Evolutionary conservation across 2,113 vertebrate genomes (phyloP).

Genomic region (Capreolus pygargus): DNA sequence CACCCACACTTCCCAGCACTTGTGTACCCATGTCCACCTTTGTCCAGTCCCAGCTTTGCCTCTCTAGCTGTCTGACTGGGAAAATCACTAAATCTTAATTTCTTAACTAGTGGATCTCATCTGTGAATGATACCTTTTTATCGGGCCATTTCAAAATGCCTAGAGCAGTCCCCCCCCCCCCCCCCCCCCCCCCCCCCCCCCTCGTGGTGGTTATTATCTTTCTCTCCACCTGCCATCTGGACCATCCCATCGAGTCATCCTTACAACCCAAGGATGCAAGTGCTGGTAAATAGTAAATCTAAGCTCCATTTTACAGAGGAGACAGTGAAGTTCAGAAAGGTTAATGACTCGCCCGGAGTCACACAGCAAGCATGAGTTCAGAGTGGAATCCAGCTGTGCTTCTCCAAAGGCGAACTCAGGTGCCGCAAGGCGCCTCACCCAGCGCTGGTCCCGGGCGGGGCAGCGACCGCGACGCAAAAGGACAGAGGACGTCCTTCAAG

Average conservation of each 20-base stretch:
- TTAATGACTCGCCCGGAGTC: background rate
- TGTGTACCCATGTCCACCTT: background rate
- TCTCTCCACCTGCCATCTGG: background rate
- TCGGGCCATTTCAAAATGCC: background rate
- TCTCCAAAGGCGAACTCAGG: background rate
- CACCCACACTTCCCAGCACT: background rate
- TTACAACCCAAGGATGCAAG: background rate
- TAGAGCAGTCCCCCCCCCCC: background rate
- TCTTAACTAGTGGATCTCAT: background rate
- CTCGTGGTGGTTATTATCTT: background rate
- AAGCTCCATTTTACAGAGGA: background rate
- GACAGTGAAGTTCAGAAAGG: background rate
- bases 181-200: too few relatives aligned
- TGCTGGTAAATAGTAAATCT: background rate
- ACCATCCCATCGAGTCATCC: background rate
- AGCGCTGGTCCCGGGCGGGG: background rate
- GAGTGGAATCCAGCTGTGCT: background rate
- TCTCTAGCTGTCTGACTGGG: background rate
- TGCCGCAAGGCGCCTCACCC: background rate
- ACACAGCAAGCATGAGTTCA: background rate
- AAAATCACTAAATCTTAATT: background rate
- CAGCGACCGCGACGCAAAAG: accelerated
- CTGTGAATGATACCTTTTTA: background rate
- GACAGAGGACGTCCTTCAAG: background rate
- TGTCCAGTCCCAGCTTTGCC: background rate